phyloP scores from a whole-genome alignment of 2,888 invertebrate species.

The Caenorhabditis wallacei region DNA sequence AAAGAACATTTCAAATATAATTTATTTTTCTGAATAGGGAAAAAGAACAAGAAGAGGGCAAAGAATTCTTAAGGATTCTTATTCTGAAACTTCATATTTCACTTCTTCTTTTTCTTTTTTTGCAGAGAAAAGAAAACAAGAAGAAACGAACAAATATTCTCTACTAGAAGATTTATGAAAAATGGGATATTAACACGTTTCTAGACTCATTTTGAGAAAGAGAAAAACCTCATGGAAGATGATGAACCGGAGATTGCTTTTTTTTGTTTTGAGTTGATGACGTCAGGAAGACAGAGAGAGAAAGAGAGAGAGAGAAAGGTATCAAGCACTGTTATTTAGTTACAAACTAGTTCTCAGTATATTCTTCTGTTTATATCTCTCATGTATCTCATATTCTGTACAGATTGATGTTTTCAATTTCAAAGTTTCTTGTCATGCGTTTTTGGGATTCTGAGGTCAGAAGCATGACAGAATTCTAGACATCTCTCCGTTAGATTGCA shows the following conservation, averaged over 20 bases:
- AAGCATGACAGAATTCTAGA: no score
- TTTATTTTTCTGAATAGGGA: conserved; percentile 11
- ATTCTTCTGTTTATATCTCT: not conserved
- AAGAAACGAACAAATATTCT: conserved; percentile 1
- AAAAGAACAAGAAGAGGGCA: conserved; percentile 16
- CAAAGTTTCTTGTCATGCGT: no score
- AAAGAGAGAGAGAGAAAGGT: not conserved
- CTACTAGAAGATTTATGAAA: conserved; percentile 18
- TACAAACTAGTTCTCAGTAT: not conserved
- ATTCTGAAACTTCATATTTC: not conserved
- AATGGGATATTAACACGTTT: not conserved
- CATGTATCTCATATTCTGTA: no score
- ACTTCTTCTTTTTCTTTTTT: not conserved
- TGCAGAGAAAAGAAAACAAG: no score
- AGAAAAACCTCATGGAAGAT: not conserved
- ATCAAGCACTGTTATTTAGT: not conserved
- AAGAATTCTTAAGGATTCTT: not conserved
- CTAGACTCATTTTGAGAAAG: not conserved
- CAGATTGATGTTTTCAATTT: no score
- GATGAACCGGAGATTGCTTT: not conserved
- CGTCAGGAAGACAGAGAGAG: not conserved
- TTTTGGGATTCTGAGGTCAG: no score
- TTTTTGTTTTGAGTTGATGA: not conserved
- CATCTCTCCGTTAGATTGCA: no score
- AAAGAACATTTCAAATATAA: conserved; percentile 6